These are phyloP conservation scores for Teinopalpus imperialis DNA, from an alignment of 2,888 invertebrate species.

Conservation along the genomic window DNA sequence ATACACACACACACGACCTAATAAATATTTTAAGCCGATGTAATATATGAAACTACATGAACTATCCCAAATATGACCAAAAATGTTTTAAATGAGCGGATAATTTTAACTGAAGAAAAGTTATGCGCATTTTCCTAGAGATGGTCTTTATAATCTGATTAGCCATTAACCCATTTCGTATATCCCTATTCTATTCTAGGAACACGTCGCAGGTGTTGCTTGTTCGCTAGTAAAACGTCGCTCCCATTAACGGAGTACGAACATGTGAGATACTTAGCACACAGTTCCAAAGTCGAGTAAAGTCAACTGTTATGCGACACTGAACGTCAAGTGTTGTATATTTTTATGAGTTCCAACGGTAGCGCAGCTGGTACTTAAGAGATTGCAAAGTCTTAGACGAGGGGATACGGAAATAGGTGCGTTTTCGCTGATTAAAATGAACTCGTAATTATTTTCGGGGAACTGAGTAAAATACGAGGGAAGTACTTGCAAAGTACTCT, in stretches of 20 bases:
- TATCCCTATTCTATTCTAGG: conserved; percentile 40
- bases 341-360: conserved; percentile 53
- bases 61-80: no score
- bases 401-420: conserved; percentile 33
- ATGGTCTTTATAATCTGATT: conserved; percentile 20
- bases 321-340: conserved; percentile 55
- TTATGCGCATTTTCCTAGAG: no score
- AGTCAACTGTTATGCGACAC: conserved; percentile 59
- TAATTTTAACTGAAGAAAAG: no score
- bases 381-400: conserved; percentile 41
- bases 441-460: conserved; percentile 24
- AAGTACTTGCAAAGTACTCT: conserved; percentile 4
- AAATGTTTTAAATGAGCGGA: no score
- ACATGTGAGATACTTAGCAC: conserved; percentile 72
- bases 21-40: no score
- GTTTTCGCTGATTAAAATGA: conserved; percentile 29
- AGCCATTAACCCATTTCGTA: conserved; percentile 48
- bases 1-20: no score
- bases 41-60: no score
- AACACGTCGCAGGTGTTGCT: conserved; percentile 60
- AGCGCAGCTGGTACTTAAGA: conserved; percentile 52
- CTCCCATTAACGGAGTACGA: conserved; percentile 52
- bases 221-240: conserved; percentile 56
- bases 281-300: conserved; percentile 62
- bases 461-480: neutral